Base-by-base conservation (phyloP, 2,888 invertebrate genomes). In the Orthosia gothica region DNA sequence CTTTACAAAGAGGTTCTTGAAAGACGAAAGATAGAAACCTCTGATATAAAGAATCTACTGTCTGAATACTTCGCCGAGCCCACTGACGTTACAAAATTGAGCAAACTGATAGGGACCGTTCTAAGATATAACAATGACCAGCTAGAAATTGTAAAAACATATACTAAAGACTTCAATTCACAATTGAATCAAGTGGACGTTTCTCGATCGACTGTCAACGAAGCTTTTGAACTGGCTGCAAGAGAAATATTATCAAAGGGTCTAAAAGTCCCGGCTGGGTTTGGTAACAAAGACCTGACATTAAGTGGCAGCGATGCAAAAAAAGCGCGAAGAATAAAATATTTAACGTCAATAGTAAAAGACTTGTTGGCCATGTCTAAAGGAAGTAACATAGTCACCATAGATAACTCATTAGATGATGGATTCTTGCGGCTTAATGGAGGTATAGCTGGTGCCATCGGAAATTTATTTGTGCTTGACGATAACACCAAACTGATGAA, bases 271-370 rank as follows among this genome's bases (percentile, higher is more conserved):
- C 68, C 68, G 2, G 26, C 32, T 68, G 7, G 49, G 32, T 68
- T 66, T 3, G 68, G 68, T 16, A 68, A 68, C 66, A 68, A 68
- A 49, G 68, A 68, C 20, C 32, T 68, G 9, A 66, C 16, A 9
- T 15, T 59, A 16, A 9, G 13, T 16, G 7, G 7, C 9, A 40
- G 5, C 15, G 58, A 58, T 52, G n/a, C n/a, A n/a, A 52, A 58
- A 40, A 59, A 59, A 13, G 13, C 13, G 13, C 13, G 11, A 40
- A 59, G 40, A 40, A 59, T 59, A 40, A 13, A n/a, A 13, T 13
- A n/a, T n/a, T 13, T 40, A n/a, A n/a, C n/a, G 13, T 0, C 5
- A n/a, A n/a, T 0, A 40, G 40, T 40, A 11, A 40, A 2, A 0
- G 13, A 59, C 11, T 40, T 40, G 40, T 18, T 59, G 40, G 5